These are phyloP conservation scores for Percopsis omiscomaycus DNA, from an alignment of 2,797 vertebrate species.

Conservation along the genomic window DNA sequence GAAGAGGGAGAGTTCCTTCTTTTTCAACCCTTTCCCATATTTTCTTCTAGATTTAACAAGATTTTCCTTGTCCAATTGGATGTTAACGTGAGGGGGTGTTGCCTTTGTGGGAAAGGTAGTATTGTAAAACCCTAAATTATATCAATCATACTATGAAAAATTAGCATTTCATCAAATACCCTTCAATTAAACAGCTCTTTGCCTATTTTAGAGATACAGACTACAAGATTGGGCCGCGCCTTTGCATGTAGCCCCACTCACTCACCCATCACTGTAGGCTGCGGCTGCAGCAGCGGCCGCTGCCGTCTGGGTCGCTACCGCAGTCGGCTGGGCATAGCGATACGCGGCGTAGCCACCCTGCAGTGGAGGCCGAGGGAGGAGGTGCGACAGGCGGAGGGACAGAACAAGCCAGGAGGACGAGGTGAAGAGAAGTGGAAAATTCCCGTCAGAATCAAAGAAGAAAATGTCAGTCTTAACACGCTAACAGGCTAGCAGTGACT, in stretches of 20 bases:
- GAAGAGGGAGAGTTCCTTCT: no score
- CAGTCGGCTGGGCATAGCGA: slow-evolving; percentile 94
- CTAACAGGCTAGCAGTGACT: slow-evolving; percentile 8
- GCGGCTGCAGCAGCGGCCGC: slow-evolving; percentile 89
- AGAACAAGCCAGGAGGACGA: slow-evolving; percentile 1
- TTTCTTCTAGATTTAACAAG: no score
- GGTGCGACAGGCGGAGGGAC: slow-evolving; percentile 2
- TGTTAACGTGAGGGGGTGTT: no score
- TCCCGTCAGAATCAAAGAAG: slow-evolving; percentile 22
- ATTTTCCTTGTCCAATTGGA: no score
- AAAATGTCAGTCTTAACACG: background rate
- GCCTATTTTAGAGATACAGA: no score
- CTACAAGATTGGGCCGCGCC: no score
- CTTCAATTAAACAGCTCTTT: background rate
- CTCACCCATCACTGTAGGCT: slow-evolving; percentile 97
- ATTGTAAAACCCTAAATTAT: no score
- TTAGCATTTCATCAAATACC: background rate
- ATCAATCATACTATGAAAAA: background rate
- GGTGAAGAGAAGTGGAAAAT: slow-evolving; percentile 40
- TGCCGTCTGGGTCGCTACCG: slow-evolving; percentile 86
- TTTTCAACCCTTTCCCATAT: no score
- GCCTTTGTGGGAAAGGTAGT: no score
- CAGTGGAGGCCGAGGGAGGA: slow-evolving; percentile 5
- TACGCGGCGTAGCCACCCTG: slow-evolving; percentile 98
- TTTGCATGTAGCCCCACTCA: background rate